A percentile compares a stretch with the other conserved stretches of the same genome.
Evolutionary conservation across 2,888 invertebrate species (phyloP).

Genomic region (Megalurothrips usitatus): DNA sequence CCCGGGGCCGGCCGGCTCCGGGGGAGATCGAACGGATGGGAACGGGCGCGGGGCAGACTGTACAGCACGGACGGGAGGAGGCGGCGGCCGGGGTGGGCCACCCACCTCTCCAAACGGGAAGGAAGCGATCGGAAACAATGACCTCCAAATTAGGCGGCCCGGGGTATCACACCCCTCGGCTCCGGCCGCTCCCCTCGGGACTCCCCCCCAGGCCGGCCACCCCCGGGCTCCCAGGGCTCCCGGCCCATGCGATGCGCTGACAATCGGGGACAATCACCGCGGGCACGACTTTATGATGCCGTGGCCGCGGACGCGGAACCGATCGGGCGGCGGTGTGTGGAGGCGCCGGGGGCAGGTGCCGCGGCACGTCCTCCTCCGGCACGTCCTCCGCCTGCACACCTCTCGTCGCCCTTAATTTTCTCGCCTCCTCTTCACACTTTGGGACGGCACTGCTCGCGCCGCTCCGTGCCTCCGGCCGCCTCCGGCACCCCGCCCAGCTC

Average conservation of each 20-base stretch:
- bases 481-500: neutral
- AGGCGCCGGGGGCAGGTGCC: no score
- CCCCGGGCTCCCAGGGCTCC: neutral
- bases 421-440: slow-evolving; percentile 24
- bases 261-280: neutral
- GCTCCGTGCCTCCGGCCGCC: neutral
- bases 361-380: no score
- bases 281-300: neutral
- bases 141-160: slow-evolving; percentile 20
- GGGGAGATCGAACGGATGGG: neutral
- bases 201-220: neutral
- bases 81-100: neutral
- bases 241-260: neutral
- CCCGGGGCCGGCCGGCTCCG: neutral
- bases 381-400: no score
- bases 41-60: neutral
- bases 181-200: no score
- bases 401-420: neutral
- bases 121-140: neutral
- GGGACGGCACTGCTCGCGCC: neutral
- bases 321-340: no score
- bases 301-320: neutral
- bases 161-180: neutral
- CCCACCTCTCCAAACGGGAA: neutral
- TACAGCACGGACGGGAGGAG: neutral